These are phyloP conservation scores for Musca vetustissima DNA, from an alignment of 1,140 invertebrate species.

Conservation along the genomic window DNA sequence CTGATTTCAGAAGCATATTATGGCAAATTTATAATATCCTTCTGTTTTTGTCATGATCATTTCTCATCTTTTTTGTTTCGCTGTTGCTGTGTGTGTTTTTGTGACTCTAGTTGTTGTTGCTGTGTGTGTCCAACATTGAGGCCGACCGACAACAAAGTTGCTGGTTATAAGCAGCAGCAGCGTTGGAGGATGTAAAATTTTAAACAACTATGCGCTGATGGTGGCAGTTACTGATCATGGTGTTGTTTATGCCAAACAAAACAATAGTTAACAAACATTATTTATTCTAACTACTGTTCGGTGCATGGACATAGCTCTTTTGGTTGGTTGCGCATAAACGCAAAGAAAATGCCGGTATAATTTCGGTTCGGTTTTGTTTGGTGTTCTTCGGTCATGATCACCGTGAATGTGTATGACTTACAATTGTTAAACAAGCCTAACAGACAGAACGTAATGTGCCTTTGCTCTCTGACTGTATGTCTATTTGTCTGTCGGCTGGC, in stretches of 20 bases:
- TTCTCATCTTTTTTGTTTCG: constrained; percentile 19
- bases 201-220: too few relatives aligned
- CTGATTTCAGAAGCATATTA: constrained; percentile 21
- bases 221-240: neutral
- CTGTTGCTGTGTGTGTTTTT: neutral
- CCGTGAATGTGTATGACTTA: too few relatives aligned
- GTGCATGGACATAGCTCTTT: too few relatives aligned
- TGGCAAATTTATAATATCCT: constrained; percentile 24
- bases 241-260: constrained; percentile 21
- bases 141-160: neutral
- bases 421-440: too few relatives aligned
- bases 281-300: constrained; percentile 23
- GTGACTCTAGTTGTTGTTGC: neutral
- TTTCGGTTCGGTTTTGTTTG: too few relatives aligned
- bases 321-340: too few relatives aligned
- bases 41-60: constrained; percentile 24
- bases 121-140: neutral
- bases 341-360: too few relatives aligned
- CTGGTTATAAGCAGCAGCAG: neutral
- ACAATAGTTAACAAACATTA: constrained; percentile 24
- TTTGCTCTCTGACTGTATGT: too few relatives aligned
- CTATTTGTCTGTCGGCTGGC: too few relatives aligned
- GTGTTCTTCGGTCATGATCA: too few relatives aligned
- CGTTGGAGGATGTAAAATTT: neutral
- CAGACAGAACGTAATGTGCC: too few relatives aligned